A percentile compares a stretch with the other conserved stretches of the same genome.
Conservation (phyloP, 1,140 invertebrate genomes). For the Notospermus geniculatus region DNA sequence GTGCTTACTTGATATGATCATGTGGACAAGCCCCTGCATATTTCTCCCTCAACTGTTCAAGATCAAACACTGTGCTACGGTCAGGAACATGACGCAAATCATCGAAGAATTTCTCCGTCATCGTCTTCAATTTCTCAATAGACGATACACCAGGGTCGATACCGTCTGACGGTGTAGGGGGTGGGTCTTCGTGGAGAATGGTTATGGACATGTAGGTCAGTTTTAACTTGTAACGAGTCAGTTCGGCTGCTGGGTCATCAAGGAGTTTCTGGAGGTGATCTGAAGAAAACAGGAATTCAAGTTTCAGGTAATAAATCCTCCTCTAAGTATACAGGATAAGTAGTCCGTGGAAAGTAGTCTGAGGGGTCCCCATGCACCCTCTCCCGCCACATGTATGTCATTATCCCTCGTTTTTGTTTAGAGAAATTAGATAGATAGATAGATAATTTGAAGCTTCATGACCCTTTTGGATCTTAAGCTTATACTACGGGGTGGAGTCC, state of each 20-base stretch:
- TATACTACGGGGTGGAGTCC: too few species aligned
- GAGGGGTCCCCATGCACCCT: too few species aligned
- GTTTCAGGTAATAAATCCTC: too few species aligned
- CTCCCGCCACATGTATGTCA: too few species aligned
- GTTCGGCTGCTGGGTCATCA: constrained; percentile 49
- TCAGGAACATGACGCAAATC: constrained; percentile 62
- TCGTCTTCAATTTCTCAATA: constrained; percentile 38
- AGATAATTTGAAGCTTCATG: too few species aligned
- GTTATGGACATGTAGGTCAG: constrained; percentile 72
- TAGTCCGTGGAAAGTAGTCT: too few species aligned
- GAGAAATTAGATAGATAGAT: too few species aligned
- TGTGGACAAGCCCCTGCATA: constrained; percentile 68
- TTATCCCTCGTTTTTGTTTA: too few species aligned
- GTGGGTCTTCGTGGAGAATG: constrained; percentile 76
- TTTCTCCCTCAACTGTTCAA: constrained; percentile 63
- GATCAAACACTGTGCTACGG: constrained; percentile 63
- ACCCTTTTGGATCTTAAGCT: too few species aligned
- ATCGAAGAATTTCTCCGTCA: constrained; percentile 64
- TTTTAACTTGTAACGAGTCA: constrained; percentile 72
- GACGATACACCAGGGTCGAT: constrained; percentile 16
- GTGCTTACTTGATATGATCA: constrained; percentile 76
- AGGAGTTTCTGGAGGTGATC: constrained; percentile 35
- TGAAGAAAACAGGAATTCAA: constrained; percentile 19
- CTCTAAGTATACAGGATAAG: too few species aligned
- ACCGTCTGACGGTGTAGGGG: constrained; percentile 58